Conservation (phyloP, 2,113 vertebrate genomes). For the chimpanzee (Pan troglodytes) region NHGRI_mPanTro3-v2.1_pri NC_072404.2:16395501-16396000, state of each 20-base stretch:
- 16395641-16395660: neutral
- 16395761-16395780: neutral
- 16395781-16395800: neutral
- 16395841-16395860: neutral
- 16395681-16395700: neutral
- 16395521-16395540: neutral
- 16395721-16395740: neutral
- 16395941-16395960: neutral
- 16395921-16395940: neutral
- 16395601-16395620: neutral
- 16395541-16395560: neutral
- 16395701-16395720: neutral
- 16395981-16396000: neutral
- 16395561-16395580: neutral
- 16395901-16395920: neutral
- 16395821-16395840: neutral
- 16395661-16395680: neutral
- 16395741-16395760: neutral
- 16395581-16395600: neutral
- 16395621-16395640: neutral
- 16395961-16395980: neutral
- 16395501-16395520: neutral
- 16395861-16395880: neutral
- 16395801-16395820: neutral
- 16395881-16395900: neutral